Conservation (phyloP, 2,797 vertebrate genomes). For the Lutjanus argentimaculatus region DNA sequence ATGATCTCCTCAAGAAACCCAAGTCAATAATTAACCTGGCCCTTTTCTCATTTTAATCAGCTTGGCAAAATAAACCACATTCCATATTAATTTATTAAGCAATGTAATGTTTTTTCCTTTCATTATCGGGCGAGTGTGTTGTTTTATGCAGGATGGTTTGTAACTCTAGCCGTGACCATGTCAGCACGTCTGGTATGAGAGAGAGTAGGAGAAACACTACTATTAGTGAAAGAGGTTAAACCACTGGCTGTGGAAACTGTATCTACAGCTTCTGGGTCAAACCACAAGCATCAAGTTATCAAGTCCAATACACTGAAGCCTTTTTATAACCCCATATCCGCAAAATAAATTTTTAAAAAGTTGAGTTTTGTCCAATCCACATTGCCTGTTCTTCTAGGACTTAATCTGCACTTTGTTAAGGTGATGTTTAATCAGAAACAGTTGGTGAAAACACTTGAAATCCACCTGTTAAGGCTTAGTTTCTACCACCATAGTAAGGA, state of each 20-base stretch:
- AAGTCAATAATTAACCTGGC: conserved; percentile 23
- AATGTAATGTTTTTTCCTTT: conserved; percentile 1
- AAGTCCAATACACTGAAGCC: conserved; percentile 7
- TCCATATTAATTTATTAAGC: conserved; percentile 37
- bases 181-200: conserved; percentile 57
- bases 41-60: conserved; percentile 30
- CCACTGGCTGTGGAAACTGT: conserved; percentile 53
- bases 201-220: conserved; percentile 45
- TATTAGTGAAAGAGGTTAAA: conserved; percentile 63
- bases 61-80: conserved; percentile 39
- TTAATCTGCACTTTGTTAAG: conserved; percentile 12
- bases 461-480: conserved; percentile 53
- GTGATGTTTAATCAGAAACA: conserved; percentile 15
- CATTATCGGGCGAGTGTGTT: conserved; percentile 39
- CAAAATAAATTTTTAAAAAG: conserved; percentile 21
- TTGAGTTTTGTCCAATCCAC: not conserved
- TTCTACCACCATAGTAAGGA: conserved; percentile 25
- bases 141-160: conserved; percentile 41
- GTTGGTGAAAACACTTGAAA: conserved; percentile 25
- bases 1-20: conserved; percentile 24
- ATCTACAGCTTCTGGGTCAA: conserved; percentile 57
- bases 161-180: conserved; percentile 51
- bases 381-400: not conserved
- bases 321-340: conserved; percentile 28
- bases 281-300: conserved; percentile 47